A percentile compares a stretch with the other conserved stretches of the same genome.
phyloP scores from a whole-genome alignment of 2,888 invertebrate species.

The Ernsta delagoae region DNA sequence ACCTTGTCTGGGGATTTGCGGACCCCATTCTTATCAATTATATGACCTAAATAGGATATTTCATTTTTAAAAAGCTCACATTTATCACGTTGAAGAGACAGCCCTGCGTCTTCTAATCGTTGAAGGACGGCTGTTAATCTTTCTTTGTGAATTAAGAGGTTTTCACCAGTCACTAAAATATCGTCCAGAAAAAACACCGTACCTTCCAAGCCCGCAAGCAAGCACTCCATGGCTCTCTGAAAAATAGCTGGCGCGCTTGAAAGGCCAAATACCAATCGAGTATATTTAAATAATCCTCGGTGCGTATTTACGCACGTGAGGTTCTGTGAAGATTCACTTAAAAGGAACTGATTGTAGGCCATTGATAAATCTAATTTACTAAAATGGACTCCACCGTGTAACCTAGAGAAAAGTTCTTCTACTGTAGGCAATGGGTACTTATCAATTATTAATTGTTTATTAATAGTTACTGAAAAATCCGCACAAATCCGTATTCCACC shows the following conservation, averaged over 20 bases:
- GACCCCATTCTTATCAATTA: slow-evolving; percentile 42
- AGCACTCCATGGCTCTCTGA: slow-evolving; percentile 44
- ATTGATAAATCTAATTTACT: slow-evolving; percentile 42
- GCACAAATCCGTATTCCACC: slow-evolving; percentile 39
- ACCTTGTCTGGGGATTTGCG: slow-evolving; percentile 43
- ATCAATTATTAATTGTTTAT: slow-evolving; percentile 44
- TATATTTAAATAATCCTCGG: slow-evolving; percentile 38
- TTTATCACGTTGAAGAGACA: slow-evolving; percentile 37
- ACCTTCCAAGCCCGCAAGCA: slow-evolving; percentile 44
- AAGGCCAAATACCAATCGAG: slow-evolving; percentile 36
- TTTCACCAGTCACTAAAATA: slow-evolving; percentile 37
- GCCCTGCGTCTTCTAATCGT: slow-evolving; percentile 34
- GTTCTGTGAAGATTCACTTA: slow-evolving; percentile 32
- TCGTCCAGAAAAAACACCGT: slow-evolving; percentile 40
- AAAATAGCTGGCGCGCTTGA: slow-evolving; percentile 39
- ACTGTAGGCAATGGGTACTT: slow-evolving; percentile 44
- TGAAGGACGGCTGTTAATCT: slow-evolving; percentile 34
- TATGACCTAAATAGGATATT: slow-evolving; percentile 43
- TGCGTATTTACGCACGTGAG: slow-evolving; percentile 36
- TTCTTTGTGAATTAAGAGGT: slow-evolving; percentile 28
- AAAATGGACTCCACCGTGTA: slow-evolving; percentile 43
- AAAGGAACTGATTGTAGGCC: slow-evolving; percentile 41
- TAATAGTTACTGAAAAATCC: slow-evolving; percentile 44
- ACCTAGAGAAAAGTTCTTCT: slow-evolving; percentile 38
- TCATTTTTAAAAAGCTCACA: slow-evolving; percentile 40